Evolutionary conservation across 2,113 vertebrate species (phyloP), one percentile per base, ranked within the genome.

Genomic region (Girardinichthys multiradiatus): DNA sequence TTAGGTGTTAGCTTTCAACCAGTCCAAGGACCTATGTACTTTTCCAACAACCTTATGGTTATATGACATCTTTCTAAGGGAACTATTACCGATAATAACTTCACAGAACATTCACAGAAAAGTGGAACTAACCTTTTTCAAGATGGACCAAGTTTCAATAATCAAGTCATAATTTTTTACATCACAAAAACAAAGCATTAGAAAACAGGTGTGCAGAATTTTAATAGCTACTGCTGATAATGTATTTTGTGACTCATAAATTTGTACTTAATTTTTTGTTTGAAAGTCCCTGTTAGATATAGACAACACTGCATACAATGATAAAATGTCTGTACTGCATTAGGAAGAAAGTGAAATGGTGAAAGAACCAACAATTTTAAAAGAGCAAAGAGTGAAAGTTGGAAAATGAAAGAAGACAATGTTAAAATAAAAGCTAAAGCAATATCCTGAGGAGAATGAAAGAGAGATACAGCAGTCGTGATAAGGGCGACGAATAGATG

Each of bases 371-470:
- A 12, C 9, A 0, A 27, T 29, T 51, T 28, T 62, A 27, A 77
- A 73, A 72, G 66, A 82, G 17, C 30, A 35, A 74, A 26, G 28
- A 69, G 31, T 33, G 31, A 70, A 19, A 26, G 17, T 6, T 26
- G 5, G 24, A 57, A 75, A 57, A 58, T 28, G 26, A 64, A 24
- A 28, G 14, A 68, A 42, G 39, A 68, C 17, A 35, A 9, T 51
- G 24, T 17, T 58, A 29, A 73, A 81, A 81, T 60, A 64, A 76
- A 75, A 57, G 28, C 15, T 15, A 31, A 62, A 39, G 45, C 48
- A 69, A 60, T 58, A 30, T 68, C 26, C 62, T 68, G 75, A 60
- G 45, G 57, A 59, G 48, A 87, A 70, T 68, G 61, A 81, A 66
- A 70, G 57, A 67, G 69, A 64, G 60, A 57, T 68, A 54, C 57